Evolutionary conservation across 2,113 vertebrate species (phyloP), one percentile per base, ranked within the genome.

Genomic region (Megaceryle maxima): DNA sequence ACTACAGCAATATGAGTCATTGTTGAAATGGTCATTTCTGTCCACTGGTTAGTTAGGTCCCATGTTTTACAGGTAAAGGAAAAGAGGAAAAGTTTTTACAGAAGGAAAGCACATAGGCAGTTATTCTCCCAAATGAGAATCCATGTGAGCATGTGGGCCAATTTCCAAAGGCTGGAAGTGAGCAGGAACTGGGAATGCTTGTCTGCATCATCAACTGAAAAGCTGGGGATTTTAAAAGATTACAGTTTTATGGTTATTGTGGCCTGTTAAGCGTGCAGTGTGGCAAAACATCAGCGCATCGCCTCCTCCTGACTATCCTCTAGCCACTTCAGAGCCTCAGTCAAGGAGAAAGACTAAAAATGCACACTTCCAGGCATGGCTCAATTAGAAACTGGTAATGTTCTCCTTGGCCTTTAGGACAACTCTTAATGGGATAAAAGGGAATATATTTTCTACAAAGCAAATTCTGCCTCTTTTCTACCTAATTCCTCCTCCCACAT

Each of bases 241-340:
- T 57, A 20, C 24, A 53, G 5, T 55, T 94, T 91, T 88, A n/a
- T 35, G 56, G 75, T 97, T 92, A 83, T 53, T 87, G 77, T 96
- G 94, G 83, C 86, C 80, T 92, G 70, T 56, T 77, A 86, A 48
- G n/a, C 17, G 37, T 31, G 81, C 56, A 90, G 96, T 69, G 63
- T 5, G 33, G 93, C 83, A 90, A 89, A 95, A 90, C 5, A 39
- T 83, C 82, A 96, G 89, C 80, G 73, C 56, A 88, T 63, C 72
- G 90, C 77, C 92, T 94, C 84, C 95, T 97, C 81, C 91, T 96
- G 95, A 87, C 93, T 91, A 87, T 72, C 64, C 67, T 57, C 46
- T 44, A 37, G n/a, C 66, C 83, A 20, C 56, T 95, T 94, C 92
- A 63, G 59, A 94, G 44, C 37, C 25, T 29, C 62, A 28, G 28